Evolutionary conservation across 2,797 vertebrate species (phyloP).

Genomic region (Linurgus olivaceus): DNA sequence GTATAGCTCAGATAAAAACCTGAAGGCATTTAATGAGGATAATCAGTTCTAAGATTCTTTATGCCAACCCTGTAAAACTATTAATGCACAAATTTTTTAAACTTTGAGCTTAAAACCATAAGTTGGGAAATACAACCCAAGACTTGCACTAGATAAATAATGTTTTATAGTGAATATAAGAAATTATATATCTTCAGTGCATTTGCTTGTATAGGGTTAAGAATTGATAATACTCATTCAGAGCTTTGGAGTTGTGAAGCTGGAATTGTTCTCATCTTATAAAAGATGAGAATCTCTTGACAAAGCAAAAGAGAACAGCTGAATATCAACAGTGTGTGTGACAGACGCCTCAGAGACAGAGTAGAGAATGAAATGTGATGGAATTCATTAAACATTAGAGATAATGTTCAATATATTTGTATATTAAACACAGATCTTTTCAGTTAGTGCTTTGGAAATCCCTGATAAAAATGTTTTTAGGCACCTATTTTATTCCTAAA

Average conservation of each 20-base stretch:
- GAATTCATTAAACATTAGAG: not conserved
- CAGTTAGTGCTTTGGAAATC: not conserved
- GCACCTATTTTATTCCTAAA: not conserved
- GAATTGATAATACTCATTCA: not conserved
- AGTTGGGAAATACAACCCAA: not conserved
- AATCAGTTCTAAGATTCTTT: not conserved
- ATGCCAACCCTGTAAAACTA: not conserved
- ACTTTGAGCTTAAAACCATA: not conserved
- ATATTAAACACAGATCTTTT: not conserved
- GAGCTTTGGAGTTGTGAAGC: not conserved
- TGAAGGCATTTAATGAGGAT: not conserved
- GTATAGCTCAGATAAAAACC: not conserved
- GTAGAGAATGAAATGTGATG: not conserved
- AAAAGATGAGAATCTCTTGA: not conserved
- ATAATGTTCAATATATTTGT: not conserved
- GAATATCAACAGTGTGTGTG: fast-evolving
- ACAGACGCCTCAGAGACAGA: not conserved
- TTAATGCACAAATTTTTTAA: not conserved
- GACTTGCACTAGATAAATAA: not conserved
- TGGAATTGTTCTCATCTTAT: not conserved
- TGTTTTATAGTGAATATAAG: not conserved
- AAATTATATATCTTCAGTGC: not conserved
- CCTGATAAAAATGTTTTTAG: not conserved
- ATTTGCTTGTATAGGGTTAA: not conserved
- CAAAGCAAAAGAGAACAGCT: not conserved